Percentiles rank a stretch among this genome's conserved stretches.
Evolutionary conservation across 2,113 vertebrate species (phyloP).

Genomic region (Pseudorasbora parva): DNA sequence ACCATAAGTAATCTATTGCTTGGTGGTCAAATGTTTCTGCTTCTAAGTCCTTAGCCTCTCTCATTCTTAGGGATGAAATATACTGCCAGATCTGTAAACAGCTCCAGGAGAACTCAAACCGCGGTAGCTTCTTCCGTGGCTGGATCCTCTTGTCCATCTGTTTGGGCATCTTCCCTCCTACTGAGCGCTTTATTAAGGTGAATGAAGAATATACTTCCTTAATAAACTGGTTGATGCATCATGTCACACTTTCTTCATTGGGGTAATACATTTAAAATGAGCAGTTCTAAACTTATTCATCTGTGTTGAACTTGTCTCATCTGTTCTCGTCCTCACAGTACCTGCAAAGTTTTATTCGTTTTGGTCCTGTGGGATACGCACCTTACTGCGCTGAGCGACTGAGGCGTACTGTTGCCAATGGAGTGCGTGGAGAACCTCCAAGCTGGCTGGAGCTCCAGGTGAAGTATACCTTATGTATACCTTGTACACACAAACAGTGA

Average conservation of each 20-base stretch:
- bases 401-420: conserved; percentile 83
- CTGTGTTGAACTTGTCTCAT: neutral
- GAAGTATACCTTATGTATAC: conserved; percentile 7
- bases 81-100: conserved; percentile 99
- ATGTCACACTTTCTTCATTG: too few species aligned
- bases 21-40: neutral
- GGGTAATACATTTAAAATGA: neutral
- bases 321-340: conserved; percentile 74
- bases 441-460: conserved; percentile 96
- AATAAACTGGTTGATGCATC: neutral
- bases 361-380: conserved; percentile 80
- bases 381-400: conserved; percentile 87
- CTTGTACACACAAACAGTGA: neutral
- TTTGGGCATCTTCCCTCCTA: conserved; percentile 91
- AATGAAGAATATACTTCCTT: neutral
- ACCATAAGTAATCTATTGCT: neutral
- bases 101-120: conserved; percentile 85
- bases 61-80: conserved; percentile 87
- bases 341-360: conserved; percentile 89
- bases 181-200: conserved; percentile 86
- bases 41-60: neutral
- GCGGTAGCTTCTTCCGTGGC: conserved; percentile 84
- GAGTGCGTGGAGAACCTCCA: conserved; percentile 86
- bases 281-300: neutral
- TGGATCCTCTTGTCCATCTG: conserved; percentile 96